Evolutionary conservation across 2,797 vertebrate species (phyloP), one percentile per base, ranked within the genome.

Genomic region (Lepilemur ruficaudatus): DNA sequence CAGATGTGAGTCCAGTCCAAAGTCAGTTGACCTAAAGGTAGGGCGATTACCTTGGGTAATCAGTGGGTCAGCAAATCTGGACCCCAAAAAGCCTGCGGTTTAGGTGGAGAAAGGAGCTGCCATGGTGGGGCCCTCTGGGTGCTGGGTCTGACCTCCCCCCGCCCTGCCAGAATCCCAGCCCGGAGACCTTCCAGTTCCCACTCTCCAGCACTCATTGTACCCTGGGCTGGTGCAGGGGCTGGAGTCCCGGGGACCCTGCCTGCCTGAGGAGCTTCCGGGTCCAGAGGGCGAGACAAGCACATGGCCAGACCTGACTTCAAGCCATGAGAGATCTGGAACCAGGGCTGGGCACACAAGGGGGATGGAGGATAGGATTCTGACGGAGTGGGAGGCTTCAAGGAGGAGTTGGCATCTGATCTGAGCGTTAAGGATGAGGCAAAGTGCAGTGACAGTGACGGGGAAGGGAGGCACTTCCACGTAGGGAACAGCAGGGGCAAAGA

Each of bases 121-220:
- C 6, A 0, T 3, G 13, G 38, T 18, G n/a, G 67, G 4, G 23
- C 15, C 38, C 61, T n/a, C 30, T 65, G 1, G 3, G 2, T n/a
- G 63, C 63, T 25, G 79, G 2, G 23, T 87, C 70, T 3, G 1
- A 12, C 7, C 43, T 48, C 52, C 65, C 28, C 32, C 13, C 15
- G 59, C 28, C 63, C 17, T 22, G 22, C n/a, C 18, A 11, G 84
- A 48, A 46, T 25, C 76, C 57, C 55, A 43, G 41, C 69, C 55
- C 20, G 30, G 32, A 38, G 57, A 25, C 14, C 63, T 28, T 59
- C 41, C 32, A 41, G 2, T 30, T 63, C n/a, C 63, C 50, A 38
- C n/a, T 30, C 67, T 43, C 35, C 7, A 2, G 67, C 17, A 30
- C 22, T 63, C 72, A 9, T 8, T 35, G 43, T 59, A 30, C 55